phyloP scores from a whole-genome alignment of 92 coral and sea anemone species.

The Pocillopora grandis region DNA sequence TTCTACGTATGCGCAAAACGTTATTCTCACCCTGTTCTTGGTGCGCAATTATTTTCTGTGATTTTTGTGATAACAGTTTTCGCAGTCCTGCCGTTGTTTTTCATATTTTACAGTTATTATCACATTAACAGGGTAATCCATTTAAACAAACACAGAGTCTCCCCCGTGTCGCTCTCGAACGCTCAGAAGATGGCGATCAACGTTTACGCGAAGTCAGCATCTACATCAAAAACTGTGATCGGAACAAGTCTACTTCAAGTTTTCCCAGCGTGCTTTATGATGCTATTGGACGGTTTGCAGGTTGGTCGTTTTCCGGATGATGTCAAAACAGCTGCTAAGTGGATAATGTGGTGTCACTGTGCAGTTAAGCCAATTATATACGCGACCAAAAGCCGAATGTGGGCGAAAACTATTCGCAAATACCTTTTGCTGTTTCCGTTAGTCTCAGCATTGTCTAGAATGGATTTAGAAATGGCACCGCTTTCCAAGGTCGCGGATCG shows the following conservation, averaged over 20 bases:
- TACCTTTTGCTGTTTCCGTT: slow-evolving; percentile 15
- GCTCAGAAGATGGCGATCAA: slow-evolving; percentile 60
- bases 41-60: slow-evolving; percentile 31
- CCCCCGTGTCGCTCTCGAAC: slow-evolving; percentile 65
- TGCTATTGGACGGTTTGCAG: slow-evolving; percentile 73
- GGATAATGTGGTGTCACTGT: slow-evolving; percentile 93
- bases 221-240: slow-evolving; percentile 66
- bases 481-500: neutral
- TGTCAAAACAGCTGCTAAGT: slow-evolving; percentile 56
- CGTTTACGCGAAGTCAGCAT: slow-evolving; percentile 72
- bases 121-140: slow-evolving; percentile 54
- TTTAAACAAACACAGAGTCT: slow-evolving; percentile 43
- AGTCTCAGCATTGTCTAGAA: neutral
- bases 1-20: slow-evolving; percentile 69
- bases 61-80: slow-evolving; percentile 10
- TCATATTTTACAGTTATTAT: slow-evolving; percentile 62
- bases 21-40: slow-evolving; percentile 50
- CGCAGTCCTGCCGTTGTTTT: slow-evolving; percentile 54
- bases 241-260: slow-evolving; percentile 74
- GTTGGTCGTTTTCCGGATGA: slow-evolving; percentile 43
- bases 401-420: slow-evolving; percentile 16
- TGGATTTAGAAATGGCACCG: neutral
- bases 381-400: slow-evolving; percentile 37
- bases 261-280: slow-evolving; percentile 78
- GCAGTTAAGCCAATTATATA: slow-evolving; percentile 71